A percentile compares a stretch with the other conserved stretches of the same genome.
phyloP scores from a whole-genome alignment of 2,888 invertebrate genomes.

The Ophonus ardosiacus region DNA sequence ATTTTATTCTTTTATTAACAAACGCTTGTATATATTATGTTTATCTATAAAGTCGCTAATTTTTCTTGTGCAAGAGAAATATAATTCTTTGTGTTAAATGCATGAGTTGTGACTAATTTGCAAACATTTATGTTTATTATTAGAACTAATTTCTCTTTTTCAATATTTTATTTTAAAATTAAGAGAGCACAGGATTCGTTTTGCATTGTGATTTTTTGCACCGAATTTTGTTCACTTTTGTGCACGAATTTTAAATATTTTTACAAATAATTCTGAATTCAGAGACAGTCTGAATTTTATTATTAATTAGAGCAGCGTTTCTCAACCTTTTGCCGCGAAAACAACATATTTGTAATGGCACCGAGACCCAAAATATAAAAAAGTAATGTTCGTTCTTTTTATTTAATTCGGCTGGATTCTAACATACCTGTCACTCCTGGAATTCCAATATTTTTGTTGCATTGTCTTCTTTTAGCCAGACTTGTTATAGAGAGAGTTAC shows the following conservation, averaged over 20 bases:
- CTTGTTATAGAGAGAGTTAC: too few species aligned
- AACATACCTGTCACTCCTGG: too few species aligned
- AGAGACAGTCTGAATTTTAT: not conserved
- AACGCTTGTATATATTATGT: constrained; percentile 33
- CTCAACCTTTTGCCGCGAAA: too few species aligned
- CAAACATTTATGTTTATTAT: not conserved
- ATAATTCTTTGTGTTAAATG: constrained; percentile 50
- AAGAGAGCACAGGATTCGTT: constrained; percentile 9
- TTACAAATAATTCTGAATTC: not conserved
- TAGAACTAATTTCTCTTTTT: not conserved
- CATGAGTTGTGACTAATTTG: constrained; percentile 45
- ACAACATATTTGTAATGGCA: too few species aligned
- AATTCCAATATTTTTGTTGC: too few species aligned
- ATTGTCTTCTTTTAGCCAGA: too few species aligned
- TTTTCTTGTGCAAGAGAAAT: constrained; percentile 49
- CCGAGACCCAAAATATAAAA: too few species aligned
- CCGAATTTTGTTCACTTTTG: constrained; percentile 7
- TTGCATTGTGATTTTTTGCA: constrained; percentile 50
- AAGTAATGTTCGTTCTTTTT: too few species aligned
- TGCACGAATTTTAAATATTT: constrained; percentile 33
- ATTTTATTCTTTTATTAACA: constrained; percentile 35
- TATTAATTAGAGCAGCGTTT: not conserved
- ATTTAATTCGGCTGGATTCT: too few species aligned
- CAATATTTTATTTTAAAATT: constrained; percentile 6
- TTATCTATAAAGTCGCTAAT: constrained; percentile 5